phyloP scores from a whole-genome alignment of 2,113 vertebrate genomes.

The Octodon degus region DNA sequence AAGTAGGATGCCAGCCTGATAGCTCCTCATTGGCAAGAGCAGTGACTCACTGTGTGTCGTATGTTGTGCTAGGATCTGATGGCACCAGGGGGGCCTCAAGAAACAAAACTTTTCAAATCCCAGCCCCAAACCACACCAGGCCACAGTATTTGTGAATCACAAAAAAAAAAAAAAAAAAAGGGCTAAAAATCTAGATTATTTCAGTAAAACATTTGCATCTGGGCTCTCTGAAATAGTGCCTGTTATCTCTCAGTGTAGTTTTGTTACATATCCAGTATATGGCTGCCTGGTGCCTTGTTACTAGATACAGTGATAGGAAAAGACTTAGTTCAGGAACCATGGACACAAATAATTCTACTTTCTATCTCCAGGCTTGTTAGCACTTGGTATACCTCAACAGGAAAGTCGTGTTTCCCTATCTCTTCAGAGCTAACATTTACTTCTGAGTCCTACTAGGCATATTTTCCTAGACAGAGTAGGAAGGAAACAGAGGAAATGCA shows the following conservation, averaged over 20 bases:
- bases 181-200: background rate
- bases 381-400: background rate
- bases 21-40: background rate
- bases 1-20: background rate
- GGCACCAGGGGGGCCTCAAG: background rate
- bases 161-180: no score
- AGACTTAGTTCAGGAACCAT: slow-evolving; percentile 17
- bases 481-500: background rate
- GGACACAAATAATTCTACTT: slow-evolving; percentile 47
- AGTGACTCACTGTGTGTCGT: background rate
- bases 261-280: background rate
- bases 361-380: background rate
- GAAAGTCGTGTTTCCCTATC: background rate
- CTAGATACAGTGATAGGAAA: background rate
- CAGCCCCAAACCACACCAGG: no score
- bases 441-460: slow-evolving; percentile 1
- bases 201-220: background rate
- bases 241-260: background rate
- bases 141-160: background rate
- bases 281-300: background rate
- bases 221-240: slow-evolving; percentile 34
- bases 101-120: background rate
- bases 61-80: background rate
- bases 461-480: background rate
- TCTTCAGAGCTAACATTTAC: slow-evolving; percentile 43